These are phyloP conservation scores for Resseliella maxima DNA, from an alignment of 2,888 invertebrate species.

Conservation along the genomic window DNA sequence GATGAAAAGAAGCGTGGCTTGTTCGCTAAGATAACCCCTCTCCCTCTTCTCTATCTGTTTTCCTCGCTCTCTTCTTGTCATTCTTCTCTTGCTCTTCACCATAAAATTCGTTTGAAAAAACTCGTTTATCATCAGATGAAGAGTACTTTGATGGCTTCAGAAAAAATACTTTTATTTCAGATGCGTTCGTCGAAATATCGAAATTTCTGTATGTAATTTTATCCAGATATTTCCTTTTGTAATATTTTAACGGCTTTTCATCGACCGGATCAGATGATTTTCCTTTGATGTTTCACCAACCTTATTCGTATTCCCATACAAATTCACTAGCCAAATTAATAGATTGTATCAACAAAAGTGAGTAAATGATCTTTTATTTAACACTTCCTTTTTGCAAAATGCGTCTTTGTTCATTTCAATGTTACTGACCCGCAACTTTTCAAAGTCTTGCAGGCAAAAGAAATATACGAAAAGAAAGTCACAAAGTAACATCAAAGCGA, in stretches of 20 bases:
- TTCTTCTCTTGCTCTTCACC: too few relatives aligned
- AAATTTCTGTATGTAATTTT: neutral
- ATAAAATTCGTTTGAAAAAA: too few relatives aligned
- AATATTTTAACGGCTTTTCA: neutral
- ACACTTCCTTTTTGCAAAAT: slow-evolving; percentile 18
- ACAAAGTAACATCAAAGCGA: slow-evolving; percentile 9
- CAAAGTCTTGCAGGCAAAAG: slow-evolving; percentile 7
- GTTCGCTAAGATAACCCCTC: too few relatives aligned
- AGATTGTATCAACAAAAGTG: slow-evolving; percentile 52
- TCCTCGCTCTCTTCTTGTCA: too few relatives aligned
- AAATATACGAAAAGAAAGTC: neutral
- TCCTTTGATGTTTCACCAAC: neutral
- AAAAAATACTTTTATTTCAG: neutral
- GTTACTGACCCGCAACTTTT: neutral
- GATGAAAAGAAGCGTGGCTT: neutral
- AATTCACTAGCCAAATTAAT: slow-evolving; percentile 44
- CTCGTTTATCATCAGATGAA: too few relatives aligned
- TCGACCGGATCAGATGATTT: neutral
- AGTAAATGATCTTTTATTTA: slow-evolving; percentile 56
- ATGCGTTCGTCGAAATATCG: neutral
- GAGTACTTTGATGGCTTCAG: neutral
- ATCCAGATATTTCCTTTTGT: neutral
- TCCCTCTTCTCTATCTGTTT: too few relatives aligned
- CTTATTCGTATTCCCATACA: too few relatives aligned
- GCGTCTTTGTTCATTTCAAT: neutral